phyloP scores from a whole-genome alignment of 2,113 vertebrate species.

The Gorsachius goisagi region DNA sequence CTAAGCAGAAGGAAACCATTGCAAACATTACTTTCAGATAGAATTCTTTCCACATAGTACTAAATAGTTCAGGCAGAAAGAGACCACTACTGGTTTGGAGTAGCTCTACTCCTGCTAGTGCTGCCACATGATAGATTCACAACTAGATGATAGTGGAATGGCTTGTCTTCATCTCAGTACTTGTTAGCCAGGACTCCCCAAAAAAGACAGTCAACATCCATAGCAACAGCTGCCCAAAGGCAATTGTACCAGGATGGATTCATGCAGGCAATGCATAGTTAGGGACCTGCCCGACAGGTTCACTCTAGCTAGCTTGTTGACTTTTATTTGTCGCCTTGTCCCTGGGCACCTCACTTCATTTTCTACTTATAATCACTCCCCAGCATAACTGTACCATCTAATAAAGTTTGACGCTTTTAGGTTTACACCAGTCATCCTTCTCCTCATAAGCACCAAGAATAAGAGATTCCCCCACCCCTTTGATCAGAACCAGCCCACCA shows the following conservation, averaged over 20 bases:
- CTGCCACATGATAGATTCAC: neutral
- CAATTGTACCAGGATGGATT: neutral
- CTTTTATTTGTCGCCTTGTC: neutral
- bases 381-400: neutral
- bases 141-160: neutral
- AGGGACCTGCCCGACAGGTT: neutral
- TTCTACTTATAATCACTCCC: neutral
- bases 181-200: neutral
- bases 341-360: neutral
- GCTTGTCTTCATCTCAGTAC: neutral
- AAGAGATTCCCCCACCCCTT: neutral
- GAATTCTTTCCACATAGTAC: neutral
- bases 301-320: neutral
- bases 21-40: neutral
- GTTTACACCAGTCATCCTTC: neutral
- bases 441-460: neutral
- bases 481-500: neutral
- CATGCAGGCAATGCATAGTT: neutral
- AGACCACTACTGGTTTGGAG: neutral
- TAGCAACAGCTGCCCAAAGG: neutral
- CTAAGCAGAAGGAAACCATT: neutral
- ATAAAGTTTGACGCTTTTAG: neutral
- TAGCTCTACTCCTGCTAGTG: neutral
- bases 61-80: neutral
- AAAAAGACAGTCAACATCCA: neutral